Base-by-base conservation (phyloP, 1,140 invertebrate species). In the Trichomalopsis sarcophagae region DNA sequence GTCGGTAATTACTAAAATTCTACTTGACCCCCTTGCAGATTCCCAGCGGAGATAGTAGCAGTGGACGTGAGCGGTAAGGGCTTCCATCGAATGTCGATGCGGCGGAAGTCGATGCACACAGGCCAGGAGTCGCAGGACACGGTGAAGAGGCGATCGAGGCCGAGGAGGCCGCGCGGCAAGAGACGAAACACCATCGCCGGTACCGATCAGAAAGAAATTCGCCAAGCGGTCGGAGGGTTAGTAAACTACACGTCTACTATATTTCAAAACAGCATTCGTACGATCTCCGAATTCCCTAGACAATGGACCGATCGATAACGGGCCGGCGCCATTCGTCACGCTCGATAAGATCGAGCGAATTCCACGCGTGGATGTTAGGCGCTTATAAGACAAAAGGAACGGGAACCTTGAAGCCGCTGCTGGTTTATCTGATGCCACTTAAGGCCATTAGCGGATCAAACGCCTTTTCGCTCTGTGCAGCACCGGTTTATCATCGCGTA, bases 111-210 rank as follows among this genome's bases (percentile, higher is more conserved):
- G 21, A 94, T 98, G 82, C 93, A 96, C 79, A 89, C 91, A 5
- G 89, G 90, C 1, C 91, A 90, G 79, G 89, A 90, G 77, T 85
- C 95, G 66, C 95, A 95, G 87, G 93, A 93, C 55, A 95, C 94
- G 14, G 94, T 96, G 30, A 96, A 95, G 90, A 93, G 96, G 90
- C 93, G 96, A 88, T 96, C 95, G n/a, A 94, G 96, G 86, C 95
- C 95, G 62, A 94, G 96, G 85, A 96, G 96, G 93, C 95, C 96
- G 84, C 94, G 96, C 87, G 96, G 95, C 91, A 97, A 97, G 93
- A 95, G 97, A 94, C 94, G 97, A 91, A 98, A 98, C 91, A 98
- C 97, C 88, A 97, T 98, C 90, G 97, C 97, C 87, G 97, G 97
- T 88, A 97, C 96, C 87, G 96, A 97, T 94, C 96, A 97, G 89